Evolutionary conservation across 2,888 invertebrate genomes (phyloP).

Genomic region (Campoplex nolae): DNA sequence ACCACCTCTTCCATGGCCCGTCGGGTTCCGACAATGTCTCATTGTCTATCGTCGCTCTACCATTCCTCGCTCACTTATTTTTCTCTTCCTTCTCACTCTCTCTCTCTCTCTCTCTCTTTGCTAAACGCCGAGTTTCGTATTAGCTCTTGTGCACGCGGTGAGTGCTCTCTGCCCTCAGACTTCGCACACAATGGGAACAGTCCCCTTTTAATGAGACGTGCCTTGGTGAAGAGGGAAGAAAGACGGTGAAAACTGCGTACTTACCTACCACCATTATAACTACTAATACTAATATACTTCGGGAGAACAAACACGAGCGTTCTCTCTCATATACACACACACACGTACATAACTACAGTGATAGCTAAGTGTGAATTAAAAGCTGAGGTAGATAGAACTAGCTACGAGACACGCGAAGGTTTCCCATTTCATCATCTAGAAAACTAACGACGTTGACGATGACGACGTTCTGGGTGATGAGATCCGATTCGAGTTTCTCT

Average conservation of each 20-base stretch:
- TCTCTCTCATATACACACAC: not conserved
- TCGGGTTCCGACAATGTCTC: slow-evolving; percentile 76
- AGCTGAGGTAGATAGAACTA: not conserved
- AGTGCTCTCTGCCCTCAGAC: slow-evolving; percentile 52
- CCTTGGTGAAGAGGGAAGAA: slow-evolving; percentile 70
- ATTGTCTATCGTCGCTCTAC: slow-evolving; percentile 75
- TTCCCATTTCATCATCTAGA: slow-evolving; percentile 38
- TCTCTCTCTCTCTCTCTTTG: not conserved
- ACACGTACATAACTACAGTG: not conserved
- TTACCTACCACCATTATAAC: slow-evolving; percentile 6
- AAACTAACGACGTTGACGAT: slow-evolving; percentile 46
- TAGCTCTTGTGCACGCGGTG: slow-evolving; percentile 46
- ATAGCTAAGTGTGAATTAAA: not conserved
- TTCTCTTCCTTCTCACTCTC: slow-evolving; percentile 1
- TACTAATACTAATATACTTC: slow-evolving; percentile 1
- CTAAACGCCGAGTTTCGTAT: slow-evolving; percentile 41
- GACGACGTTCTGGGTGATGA: slow-evolving; percentile 40
- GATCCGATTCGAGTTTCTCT: slow-evolving; percentile 25
- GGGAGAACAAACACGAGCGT: not conserved
- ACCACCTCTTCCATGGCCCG: slow-evolving; percentile 61
- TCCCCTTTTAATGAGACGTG: slow-evolving; percentile 78
- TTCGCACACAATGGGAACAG: slow-evolving; percentile 76
- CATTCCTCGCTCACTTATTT: slow-evolving; percentile 21
- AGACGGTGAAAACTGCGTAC: slow-evolving; percentile 46
- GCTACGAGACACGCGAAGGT: not conserved